Evolutionary conservation across 2,888 invertebrate genomes (phyloP).

Genomic region (Dorcus parallelipipedus): DNA sequence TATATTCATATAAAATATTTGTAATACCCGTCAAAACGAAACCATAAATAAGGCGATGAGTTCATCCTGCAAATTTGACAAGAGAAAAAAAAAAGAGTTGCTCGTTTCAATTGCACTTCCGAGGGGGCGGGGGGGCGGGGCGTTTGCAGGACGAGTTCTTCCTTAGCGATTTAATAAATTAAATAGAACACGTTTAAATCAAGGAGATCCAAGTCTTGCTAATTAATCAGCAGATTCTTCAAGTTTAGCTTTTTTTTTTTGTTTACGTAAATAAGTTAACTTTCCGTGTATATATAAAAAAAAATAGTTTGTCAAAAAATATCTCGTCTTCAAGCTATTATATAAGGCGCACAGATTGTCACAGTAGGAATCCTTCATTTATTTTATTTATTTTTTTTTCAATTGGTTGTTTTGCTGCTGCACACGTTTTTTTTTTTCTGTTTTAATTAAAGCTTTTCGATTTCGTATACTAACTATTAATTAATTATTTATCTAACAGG

Average conservation of each 20-base stretch:
- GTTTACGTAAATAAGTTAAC: slow-evolving; percentile 3
- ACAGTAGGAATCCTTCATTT: slow-evolving; percentile 4
- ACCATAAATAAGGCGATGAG: slow-evolving; percentile 7
- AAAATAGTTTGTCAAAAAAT: slow-evolving; percentile 7
- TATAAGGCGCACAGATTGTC: slow-evolving; percentile 22
- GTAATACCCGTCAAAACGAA: slow-evolving; percentile 46
- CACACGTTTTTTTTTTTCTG: slow-evolving; percentile 7
- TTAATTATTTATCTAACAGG: slow-evolving; percentile 14
- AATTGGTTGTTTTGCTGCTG: slow-evolving; percentile 10
- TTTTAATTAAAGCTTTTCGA: slow-evolving; percentile 34
- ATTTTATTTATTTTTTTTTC: too few species aligned
- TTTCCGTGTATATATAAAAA: slow-evolving; percentile 8
- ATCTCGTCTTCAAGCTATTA: slow-evolving; percentile 24
- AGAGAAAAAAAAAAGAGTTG: neutral
- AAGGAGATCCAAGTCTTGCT: slow-evolving; percentile 32
- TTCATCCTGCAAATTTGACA: neutral
- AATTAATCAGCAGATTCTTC: slow-evolving; percentile 1
- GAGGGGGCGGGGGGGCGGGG: too few species aligned
- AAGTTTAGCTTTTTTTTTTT: neutral
- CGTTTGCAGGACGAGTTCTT: too few species aligned
- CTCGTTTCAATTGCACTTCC: too few species aligned
- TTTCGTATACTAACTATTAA: slow-evolving; percentile 21
- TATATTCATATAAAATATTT: slow-evolving; percentile 32
- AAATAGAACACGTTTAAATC: slow-evolving; percentile 20
- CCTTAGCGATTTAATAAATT: neutral